These are phyloP conservation scores for Oplegnathus fasciatus DNA, from an alignment of 2,113 vertebrate genomes.

Conservation along the genomic window DNA sequence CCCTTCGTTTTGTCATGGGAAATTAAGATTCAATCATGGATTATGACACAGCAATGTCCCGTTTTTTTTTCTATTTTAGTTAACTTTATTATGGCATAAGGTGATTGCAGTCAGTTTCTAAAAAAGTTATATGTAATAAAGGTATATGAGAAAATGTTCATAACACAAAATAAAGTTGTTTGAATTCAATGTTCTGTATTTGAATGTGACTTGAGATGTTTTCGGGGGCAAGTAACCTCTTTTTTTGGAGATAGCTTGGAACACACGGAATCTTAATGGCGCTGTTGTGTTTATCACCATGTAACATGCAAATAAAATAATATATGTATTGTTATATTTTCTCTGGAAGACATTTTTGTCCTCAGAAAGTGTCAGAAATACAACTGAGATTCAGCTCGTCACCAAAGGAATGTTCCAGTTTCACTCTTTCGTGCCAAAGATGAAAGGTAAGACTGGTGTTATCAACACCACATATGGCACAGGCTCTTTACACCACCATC, in stretches of 20 bases:
- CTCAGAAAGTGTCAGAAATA: slow-evolving; percentile 5
- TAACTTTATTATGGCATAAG: slow-evolving; percentile 77
- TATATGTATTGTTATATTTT: slow-evolving; percentile 78
- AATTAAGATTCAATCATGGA: slow-evolving; percentile 60
- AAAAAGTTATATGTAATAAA: slow-evolving; percentile 75
- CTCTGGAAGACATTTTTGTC: slow-evolving; percentile 62
- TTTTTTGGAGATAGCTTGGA: slow-evolving; percentile 59
- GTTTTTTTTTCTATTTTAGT: slow-evolving; percentile 56
- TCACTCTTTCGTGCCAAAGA: not conserved
- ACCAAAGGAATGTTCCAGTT: not conserved
- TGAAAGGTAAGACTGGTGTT: not conserved
- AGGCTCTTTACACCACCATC: not conserved
- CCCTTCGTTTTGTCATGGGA: slow-evolving; percentile 47
- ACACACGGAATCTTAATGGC: slow-evolving; percentile 66
- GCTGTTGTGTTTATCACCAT: slow-evolving; percentile 79
- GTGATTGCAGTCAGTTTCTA: slow-evolving; percentile 79
- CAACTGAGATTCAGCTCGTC: not conserved
- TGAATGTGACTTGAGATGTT: slow-evolving; percentile 79
- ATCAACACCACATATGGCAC: not conserved
- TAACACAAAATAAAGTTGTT: slow-evolving; percentile 83
- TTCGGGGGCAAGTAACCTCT: slow-evolving; percentile 44
- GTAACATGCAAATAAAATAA: slow-evolving; percentile 85
- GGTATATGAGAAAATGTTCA: slow-evolving; percentile 78
- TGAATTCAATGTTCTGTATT: slow-evolving; percentile 83
- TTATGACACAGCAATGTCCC: slow-evolving; percentile 69